Base-by-base conservation (phyloP, 2,113 vertebrate genomes). In the Stegostoma tigrinum region DNA sequence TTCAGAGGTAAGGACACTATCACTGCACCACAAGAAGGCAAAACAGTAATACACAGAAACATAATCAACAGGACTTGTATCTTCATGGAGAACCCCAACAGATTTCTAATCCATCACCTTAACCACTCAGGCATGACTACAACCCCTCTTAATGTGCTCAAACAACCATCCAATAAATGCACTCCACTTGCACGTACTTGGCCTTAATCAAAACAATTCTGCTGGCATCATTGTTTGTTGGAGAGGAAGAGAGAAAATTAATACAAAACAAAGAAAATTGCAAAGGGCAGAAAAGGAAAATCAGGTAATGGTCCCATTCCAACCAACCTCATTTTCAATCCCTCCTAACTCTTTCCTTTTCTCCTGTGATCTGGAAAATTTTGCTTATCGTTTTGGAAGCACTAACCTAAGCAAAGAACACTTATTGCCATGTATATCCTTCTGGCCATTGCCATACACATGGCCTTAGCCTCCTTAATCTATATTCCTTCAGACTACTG, bases 81-180 rank as follows among this genome's bases (percentile, higher is more conserved):
- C 0, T 55, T 55, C 8, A 8, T 55, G 55, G 55, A 55, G 86
- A 61, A 61, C 86, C 52, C 87, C 87, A 61, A 90, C 30, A 30
- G 87, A 90, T 90, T 90, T 90, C 87, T 90, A 90, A 30, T 90
- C 87, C 87, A 64, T 90, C 87, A 24, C 87, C 87, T 90, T 90
- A 90, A 90, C 87, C 87, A 90, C 30, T 61, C 30, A 55, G 87
- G 52, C 87, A 64, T 30, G 86, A 89, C 55, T 90, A 90, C 87
- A 68, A 55, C 5, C 55, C 55, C 2, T 55, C 55, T 8, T 55
- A 55, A 30, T 75, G 30, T 34, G 72, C 23, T 30, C 72, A 75
- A 75, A 10, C 34, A 75, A 34, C 72, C 70, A 30, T 72, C 27
- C 72, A 75, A 75, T 75, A 27, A 75, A 30, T 10, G 30, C 72